Base-by-base conservation (phyloP, 1,140 invertebrate species). In the Aricia agestis region DNA sequence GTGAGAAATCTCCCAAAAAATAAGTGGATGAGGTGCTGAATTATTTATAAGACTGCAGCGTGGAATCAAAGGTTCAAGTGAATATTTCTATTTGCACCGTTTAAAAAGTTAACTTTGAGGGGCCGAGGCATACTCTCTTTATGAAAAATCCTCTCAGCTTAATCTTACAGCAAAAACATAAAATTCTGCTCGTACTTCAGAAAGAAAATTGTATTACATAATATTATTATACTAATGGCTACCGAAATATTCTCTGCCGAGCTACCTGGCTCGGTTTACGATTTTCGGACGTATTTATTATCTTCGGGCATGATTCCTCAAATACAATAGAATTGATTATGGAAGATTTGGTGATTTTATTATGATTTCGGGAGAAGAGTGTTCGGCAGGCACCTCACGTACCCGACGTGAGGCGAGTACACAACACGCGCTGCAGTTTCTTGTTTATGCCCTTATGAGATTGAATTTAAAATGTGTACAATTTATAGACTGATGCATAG, bases 11-110 rank as follows among this genome's bases (percentile, higher is more conserved):
- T 67, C 18, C 32, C n/a, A 18, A 45, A 67, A 32, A 45, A 67
- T 67, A 67, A 67, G 66, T 61, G 52, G 67, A 67, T 58, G 67
- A 15, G 68, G 25, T 11, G 11, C 59, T 74, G 73, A 74, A 74
- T 74, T 66, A 71, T 71, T 74, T 74, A 74, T 74, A 31, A 19
- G 59, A 31, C 41, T 58, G 63, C 42, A 70, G 70, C 66, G 67
- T 52, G 66, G 69, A 74, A 71, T 71, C 67, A 74, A 74, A 74
- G 66, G 69, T 63, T 67, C 52, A 67, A 72, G 67, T 63, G 66
- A 72, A 72, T 68, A 68, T 72, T 72, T 74, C 41, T 61, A 70
- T 70, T 69, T 69, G 52, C 58, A 17, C 19, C n/a, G 19, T 63
- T 63, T 63, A 25, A 63, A 63, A 63, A 63, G 59, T 52, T 52